These are phyloP conservation scores for Seriola rivoliana DNA, from an alignment of 2,113 vertebrate genomes.

Conservation along the genomic window DNA sequence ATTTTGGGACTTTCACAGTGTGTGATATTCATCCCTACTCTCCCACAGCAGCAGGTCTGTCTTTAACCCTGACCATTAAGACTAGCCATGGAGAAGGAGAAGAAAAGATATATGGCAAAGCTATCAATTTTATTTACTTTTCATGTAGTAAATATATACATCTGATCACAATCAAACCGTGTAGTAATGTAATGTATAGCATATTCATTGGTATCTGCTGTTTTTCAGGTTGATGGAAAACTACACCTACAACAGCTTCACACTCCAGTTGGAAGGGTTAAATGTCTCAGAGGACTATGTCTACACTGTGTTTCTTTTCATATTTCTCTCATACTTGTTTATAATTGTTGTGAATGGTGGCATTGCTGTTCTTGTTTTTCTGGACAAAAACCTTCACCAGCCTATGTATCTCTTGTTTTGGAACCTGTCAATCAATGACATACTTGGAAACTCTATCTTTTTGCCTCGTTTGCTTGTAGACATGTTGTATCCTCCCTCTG, in stretches of 20 bases:
- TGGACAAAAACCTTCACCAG: conserved; percentile 54
- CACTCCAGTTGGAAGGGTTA: conserved; percentile 67
- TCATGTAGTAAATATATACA: too few relatives aligned
- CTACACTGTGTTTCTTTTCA: conserved; percentile 2
- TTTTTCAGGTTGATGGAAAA: conserved; percentile 63
- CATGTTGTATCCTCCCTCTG: too few relatives aligned
- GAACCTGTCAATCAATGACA: conserved; percentile 62
- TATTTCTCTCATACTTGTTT: conserved; percentile 64
- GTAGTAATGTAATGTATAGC: too few relatives aligned
- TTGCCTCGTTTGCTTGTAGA: too few relatives aligned
- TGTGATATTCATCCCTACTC: conserved; percentile 3
- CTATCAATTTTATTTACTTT: too few relatives aligned
- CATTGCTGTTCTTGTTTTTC: conserved; percentile 38
- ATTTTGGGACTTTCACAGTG: conserved; percentile 38
- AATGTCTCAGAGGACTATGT: background rate
- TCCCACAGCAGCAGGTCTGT: too few relatives aligned
- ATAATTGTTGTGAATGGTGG: conserved; percentile 59
- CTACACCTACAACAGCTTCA: conserved; percentile 41
- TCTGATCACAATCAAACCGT: too few relatives aligned
- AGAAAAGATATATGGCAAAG: too few relatives aligned
- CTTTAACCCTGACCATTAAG: too few relatives aligned
- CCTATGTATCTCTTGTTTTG: conserved; percentile 72
- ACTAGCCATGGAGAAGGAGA: too few relatives aligned
- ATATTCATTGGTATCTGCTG: too few relatives aligned
- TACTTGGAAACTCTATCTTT: conserved; percentile 50